A percentile compares a stretch with the other conserved stretches of the same genome.
phyloP scores from a whole-genome alignment of 2,888 invertebrate species.

The Plagodis dolabraria region DNA sequence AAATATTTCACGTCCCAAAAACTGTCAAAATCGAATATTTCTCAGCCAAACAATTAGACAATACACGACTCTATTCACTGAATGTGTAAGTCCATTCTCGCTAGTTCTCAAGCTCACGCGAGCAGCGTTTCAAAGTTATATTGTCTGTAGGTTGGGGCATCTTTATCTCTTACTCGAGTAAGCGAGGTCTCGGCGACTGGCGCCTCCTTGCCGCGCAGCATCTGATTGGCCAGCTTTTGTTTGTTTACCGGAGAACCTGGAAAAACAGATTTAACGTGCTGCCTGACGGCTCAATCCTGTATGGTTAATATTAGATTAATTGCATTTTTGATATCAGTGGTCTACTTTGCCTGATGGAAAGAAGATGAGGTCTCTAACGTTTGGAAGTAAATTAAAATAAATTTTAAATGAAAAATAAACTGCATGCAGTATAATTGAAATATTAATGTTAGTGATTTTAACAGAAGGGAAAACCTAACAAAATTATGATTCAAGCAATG shows the following conservation, averaged over 20 bases:
- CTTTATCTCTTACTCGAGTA: conserved; percentile 89
- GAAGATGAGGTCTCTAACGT: not conserved
- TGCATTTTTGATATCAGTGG: not conserved
- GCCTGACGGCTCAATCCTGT: conserved; percentile 54
- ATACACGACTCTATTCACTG: conserved; percentile 6
- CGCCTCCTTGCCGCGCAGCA: conserved; percentile 87
- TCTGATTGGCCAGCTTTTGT: conserved; percentile 92
- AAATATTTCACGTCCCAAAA: conserved; percentile 3
- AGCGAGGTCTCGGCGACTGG: conserved; percentile 91
- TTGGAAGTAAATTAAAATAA: not conserved
- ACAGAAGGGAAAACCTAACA: too few species aligned
- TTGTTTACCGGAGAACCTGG: conserved; percentile 93
- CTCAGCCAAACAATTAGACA: conserved; percentile 12
- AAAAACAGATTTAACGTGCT: conserved; percentile 59
- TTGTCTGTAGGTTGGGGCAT: conserved; percentile 54
- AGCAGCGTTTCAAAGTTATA: conserved; percentile 70
- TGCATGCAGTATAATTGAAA: conserved; percentile 1
- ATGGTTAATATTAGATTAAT: conserved; percentile 6
- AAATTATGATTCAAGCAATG: too few species aligned
- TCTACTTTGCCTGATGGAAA: not conserved
- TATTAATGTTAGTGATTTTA: too few species aligned
- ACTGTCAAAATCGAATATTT: conserved; percentile 6
- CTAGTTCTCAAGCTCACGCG: conserved; percentile 51
- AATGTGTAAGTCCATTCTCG: conserved; percentile 23
- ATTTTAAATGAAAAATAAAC: not conserved